Base-by-base conservation (phyloP, 2,888 invertebrate species). In the Podotricha telesiphe region DNA sequence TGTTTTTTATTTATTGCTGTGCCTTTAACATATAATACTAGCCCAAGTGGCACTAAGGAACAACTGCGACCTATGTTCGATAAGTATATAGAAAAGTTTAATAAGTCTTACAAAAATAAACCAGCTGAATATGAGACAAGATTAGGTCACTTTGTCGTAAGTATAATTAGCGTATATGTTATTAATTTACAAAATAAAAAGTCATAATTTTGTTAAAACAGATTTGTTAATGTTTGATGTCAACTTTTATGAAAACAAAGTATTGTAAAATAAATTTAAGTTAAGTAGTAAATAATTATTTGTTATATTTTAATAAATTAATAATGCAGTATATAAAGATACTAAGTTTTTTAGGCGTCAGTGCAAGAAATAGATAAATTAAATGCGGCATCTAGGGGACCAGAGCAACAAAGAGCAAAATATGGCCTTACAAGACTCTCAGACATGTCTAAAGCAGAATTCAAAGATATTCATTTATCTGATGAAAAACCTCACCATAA, bases 351-450 rank as follows among this genome's bases (percentile, higher is more conserved):
- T 4, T 73, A 95, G 95, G 85, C 88, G 62, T 93, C 94, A 17
- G 79, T 94, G 22, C 78, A 82, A 59, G 89, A 88, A 76, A 94
- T 94, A 68, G 82, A 93, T 2, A 77, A 81, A 68, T 82, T 94
- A 13, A 95, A 94, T 71, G 78, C 85, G 0, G 80, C 76, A 17
- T 83, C 93, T 34, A 73, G 80, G 73, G 89, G 91, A 11, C 86
- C 89, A 10, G 89, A 89, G 0, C 73, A 82, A 0, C 81, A 78
- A 19, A 80, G 87, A 78, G 95, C 95, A 0, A 80, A 83, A 28
- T 95, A 94, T 83, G 95, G 95, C 2, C 78, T 95, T 0, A 95
- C 94, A 0, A 88, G 89, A 65, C 94, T 94, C 72, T 94, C 95
- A 5, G 95, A 95, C 77, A 87, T 95, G 85, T 94, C 94, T 7